Conservation (phyloP, 64 coral and sea anemone genomes). For the Porites australiensis region DNA sequence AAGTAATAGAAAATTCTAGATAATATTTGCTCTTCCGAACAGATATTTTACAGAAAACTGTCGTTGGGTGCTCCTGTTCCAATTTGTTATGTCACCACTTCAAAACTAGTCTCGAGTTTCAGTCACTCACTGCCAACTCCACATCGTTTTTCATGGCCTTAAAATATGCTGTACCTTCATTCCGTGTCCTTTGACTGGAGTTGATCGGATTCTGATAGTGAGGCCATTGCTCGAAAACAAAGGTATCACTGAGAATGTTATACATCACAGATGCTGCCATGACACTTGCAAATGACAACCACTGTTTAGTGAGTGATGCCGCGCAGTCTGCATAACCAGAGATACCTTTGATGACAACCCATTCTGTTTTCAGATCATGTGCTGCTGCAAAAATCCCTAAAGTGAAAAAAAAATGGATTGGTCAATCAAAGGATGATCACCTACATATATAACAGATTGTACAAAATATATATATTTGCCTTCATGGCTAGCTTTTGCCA, state of each 20-base stretch:
- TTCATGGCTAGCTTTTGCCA: no score
- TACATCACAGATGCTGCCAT: constrained; percentile 39
- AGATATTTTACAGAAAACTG: no score
- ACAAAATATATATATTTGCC: no score
- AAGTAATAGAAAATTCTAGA: no score
- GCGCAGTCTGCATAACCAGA: constrained; percentile 18
- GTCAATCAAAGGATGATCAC: neutral
- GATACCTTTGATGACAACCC: constrained; percentile 32
- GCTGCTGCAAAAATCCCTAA: neutral
- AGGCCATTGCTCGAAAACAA: constrained; percentile 2
- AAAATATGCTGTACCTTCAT: neutral
- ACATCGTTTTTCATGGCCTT: no score
- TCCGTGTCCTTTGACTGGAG: neutral
- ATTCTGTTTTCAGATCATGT: constrained; percentile 5
- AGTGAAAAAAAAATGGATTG: neutral
- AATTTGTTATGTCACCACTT: no score
- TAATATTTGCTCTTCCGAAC: no score
- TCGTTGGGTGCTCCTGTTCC: no score
- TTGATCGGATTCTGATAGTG: neutral
- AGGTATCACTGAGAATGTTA: neutral
- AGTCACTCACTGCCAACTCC: no score
- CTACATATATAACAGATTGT: neutral
- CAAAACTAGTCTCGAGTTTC: no score
- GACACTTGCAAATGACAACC: neutral
- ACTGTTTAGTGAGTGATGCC: neutral